Percentiles rank a stretch among this genome's conserved stretches.
Conservation (phyloP, 2,113 vertebrate species). For the Forbesichthys agassizii region DNA sequence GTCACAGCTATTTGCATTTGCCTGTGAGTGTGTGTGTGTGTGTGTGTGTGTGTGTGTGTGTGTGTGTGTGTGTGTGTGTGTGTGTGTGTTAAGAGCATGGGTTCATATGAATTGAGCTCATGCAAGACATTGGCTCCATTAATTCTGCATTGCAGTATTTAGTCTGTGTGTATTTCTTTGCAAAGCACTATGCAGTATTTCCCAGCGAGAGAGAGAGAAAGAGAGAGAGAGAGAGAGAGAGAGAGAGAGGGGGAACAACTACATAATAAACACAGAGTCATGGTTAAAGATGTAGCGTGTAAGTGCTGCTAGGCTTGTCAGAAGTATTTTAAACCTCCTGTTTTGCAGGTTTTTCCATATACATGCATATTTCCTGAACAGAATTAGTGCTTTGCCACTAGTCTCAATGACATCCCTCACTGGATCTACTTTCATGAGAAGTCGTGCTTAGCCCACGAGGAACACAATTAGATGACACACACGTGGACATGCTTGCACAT, state of each 20-base stretch:
- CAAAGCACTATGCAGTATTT: background rate
- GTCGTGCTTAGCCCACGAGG: too few species aligned
- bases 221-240: background rate
- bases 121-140: background rate
- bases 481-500: too few species aligned
- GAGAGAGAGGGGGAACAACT: background rate
- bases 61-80: background rate
- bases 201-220: background rate
- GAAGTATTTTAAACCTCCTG: too few species aligned
- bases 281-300: background rate
- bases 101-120: conserved; percentile 8
- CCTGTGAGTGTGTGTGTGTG: conserved; percentile 2
- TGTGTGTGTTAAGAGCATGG: background rate
- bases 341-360: too few species aligned
- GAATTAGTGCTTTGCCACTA: too few species aligned
- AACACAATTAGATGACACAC: too few species aligned
- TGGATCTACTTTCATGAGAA: too few species aligned
- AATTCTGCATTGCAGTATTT: conserved; percentile 25
- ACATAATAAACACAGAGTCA: background rate
- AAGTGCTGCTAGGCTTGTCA: background rate
- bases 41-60: background rate
- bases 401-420: too few species aligned
- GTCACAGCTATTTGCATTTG: background rate
- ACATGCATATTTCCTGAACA: too few species aligned
- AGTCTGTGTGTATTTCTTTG: conserved; percentile 10